phyloP scores from a whole-genome alignment of 37 sponge, comb jelly and placozoan species.

The Crambe crambe region DNA sequence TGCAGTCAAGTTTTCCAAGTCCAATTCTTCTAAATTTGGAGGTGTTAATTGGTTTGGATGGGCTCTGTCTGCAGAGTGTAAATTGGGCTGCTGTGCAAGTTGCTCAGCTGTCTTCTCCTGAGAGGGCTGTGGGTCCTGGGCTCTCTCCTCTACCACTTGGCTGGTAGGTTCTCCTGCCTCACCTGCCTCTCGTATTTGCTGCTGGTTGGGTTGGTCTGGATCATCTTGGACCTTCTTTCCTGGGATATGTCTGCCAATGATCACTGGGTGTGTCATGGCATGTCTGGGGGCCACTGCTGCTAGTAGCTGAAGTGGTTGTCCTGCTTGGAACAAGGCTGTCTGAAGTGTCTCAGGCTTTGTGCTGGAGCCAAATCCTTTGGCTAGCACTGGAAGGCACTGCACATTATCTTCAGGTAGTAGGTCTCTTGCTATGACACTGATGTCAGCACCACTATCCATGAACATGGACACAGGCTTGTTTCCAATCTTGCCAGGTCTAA shows the following conservation, averaged over 20 bases:
- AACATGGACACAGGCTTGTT: neutral
- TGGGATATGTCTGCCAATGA: neutral
- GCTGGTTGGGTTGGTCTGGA: neutral
- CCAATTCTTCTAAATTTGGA: neutral
- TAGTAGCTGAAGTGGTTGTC: neutral
- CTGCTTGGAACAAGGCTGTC: neutral
- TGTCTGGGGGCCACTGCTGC: neutral
- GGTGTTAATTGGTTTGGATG: neutral
- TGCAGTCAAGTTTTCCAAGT: neutral
- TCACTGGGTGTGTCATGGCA: neutral
- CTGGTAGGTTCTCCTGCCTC: conserved; percentile 1
- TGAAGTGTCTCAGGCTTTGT: neutral
- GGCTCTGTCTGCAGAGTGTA: neutral
- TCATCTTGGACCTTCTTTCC: neutral
- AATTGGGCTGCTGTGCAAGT: neutral
- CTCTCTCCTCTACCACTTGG: neutral
- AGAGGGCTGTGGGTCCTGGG: conserved; percentile 1
- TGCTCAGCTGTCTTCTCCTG: neutral
- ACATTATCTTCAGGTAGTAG: neutral
- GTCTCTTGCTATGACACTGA: neutral
- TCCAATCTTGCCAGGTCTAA: neutral
- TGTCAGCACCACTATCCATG: neutral
- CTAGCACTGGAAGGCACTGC: conserved; percentile 1
- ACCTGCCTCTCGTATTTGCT: neutral
- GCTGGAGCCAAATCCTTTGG: neutral